Conservation (phyloP, 2,888 invertebrate species). For the Dichetophora obliterata region DNA sequence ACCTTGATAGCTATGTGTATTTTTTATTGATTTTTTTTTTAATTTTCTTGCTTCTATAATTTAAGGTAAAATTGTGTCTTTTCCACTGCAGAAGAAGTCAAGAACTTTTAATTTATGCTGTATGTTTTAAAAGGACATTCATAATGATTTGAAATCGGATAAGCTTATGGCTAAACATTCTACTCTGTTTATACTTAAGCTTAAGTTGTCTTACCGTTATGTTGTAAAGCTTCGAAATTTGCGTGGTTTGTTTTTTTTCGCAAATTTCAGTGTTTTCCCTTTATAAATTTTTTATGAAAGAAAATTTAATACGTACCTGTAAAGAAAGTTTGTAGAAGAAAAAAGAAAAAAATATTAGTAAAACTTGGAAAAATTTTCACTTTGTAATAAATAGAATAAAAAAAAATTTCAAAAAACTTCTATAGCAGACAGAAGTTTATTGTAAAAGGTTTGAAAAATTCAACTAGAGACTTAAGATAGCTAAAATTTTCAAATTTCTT, state of each 20-base stretch:
- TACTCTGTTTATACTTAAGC: neutral
- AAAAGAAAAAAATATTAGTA: constrained; percentile 41
- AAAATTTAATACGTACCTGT: constrained; percentile 49
- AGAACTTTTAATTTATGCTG: neutral
- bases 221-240: neutral
- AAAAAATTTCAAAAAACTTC: neutral
- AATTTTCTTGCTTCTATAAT: too few species aligned
- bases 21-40: too few species aligned
- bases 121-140: neutral
- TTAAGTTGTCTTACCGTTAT: constrained; percentile 15
- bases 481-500: too few species aligned
- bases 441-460: too few species aligned
- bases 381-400: neutral
- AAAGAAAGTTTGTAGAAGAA: constrained; percentile 31
- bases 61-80: too few species aligned
- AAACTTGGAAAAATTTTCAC: neutral
- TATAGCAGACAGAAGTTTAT: too few species aligned
- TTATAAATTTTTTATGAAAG: neutral
- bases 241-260: neutral
- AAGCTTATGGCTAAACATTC: neutral
- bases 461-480: too few species aligned
- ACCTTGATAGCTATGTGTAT: too few species aligned
- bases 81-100: too few species aligned
- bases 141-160: neutral
- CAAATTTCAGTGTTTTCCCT: neutral